Evolutionary conservation across 2,113 vertebrate species (phyloP).

Genomic region (Oryzias celebensis): DNA sequence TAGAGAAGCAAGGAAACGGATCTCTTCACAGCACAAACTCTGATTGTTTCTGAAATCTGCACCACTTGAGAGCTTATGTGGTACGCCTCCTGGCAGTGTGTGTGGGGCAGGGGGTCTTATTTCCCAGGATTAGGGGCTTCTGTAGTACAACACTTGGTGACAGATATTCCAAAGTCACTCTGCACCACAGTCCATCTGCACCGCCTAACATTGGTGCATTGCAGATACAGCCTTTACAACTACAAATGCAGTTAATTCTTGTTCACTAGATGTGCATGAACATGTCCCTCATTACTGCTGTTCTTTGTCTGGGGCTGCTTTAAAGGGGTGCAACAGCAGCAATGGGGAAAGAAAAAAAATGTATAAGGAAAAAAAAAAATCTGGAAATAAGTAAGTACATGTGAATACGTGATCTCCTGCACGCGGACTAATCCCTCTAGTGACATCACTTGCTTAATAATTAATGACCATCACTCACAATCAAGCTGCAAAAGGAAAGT

Average conservation of each 20-base stretch:
- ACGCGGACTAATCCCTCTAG: neutral
- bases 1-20: slow-evolving; percentile 53
- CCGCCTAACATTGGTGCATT: slow-evolving; percentile 67
- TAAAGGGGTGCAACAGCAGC: slow-evolving; percentile 13
- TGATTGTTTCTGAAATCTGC: slow-evolving; percentile 23
- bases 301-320: neutral
- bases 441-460: neutral
- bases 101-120: slow-evolving; percentile 27
- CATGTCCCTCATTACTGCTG: slow-evolving; percentile 40
- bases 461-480: neutral
- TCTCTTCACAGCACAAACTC: slow-evolving; percentile 49
- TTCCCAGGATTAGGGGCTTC: slow-evolving; percentile 44
- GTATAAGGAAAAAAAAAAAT: neutral
- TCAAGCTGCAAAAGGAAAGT: neutral
- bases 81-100: slow-evolving; percentile 2
- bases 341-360: slow-evolving; percentile 21
- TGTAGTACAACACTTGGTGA: slow-evolving; percentile 54
- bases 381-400: neutral
- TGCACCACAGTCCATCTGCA: slow-evolving; percentile 67
- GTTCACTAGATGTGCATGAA: slow-evolving; percentile 45
- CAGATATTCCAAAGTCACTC: slow-evolving; percentile 67
- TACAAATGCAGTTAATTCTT: slow-evolving; percentile 27
- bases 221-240: slow-evolving; percentile 63
- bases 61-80: slow-evolving; percentile 35
- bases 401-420: neutral